Conservation (phyloP, 1,140 invertebrate species). For the Drosophila lini region DNA sequence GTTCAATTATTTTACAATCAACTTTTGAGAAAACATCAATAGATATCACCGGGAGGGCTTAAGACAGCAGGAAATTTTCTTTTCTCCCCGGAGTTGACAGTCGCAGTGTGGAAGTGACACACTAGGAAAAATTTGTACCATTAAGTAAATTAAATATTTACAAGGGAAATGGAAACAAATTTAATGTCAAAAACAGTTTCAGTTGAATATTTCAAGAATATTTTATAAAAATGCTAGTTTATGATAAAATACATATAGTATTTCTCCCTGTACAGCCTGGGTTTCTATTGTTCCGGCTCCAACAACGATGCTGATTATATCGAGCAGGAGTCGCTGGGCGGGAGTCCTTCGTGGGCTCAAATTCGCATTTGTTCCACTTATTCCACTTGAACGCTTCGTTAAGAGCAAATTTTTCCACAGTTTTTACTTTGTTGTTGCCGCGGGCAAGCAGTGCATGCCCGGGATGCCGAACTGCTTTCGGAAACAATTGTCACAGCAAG, state of each 20-base stretch:
- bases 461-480: constrained; percentile 26
- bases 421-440: constrained; percentile 33
- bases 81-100: constrained; percentile 13
- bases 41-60: constrained; percentile 37
- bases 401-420: constrained; percentile 67
- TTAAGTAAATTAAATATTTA: neutral
- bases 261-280: constrained; percentile 1
- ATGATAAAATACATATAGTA: too few species aligned
- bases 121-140: neutral
- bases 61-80: constrained; percentile 16
- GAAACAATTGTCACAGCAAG: constrained; percentile 50
- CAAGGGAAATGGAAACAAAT: neutral
- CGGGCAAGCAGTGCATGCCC: constrained; percentile 8
- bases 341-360: constrained; percentile 24
- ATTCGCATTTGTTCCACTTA: constrained; percentile 72
- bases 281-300: constrained; percentile 26
- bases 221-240: too few species aligned
- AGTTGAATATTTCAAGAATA: neutral
- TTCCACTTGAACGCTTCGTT: constrained; percentile 75
- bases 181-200: neutral
- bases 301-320: constrained; percentile 52
- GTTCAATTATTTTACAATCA: constrained; percentile 63
- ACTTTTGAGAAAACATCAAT: constrained; percentile 51
- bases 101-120: constrained; percentile 11
- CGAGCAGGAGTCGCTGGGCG: neutral